Evolutionary conservation across 2,113 vertebrate genomes (phyloP), one percentile per base, ranked within the genome.

Genomic region (Myxocyprinus asiaticus): DNA sequence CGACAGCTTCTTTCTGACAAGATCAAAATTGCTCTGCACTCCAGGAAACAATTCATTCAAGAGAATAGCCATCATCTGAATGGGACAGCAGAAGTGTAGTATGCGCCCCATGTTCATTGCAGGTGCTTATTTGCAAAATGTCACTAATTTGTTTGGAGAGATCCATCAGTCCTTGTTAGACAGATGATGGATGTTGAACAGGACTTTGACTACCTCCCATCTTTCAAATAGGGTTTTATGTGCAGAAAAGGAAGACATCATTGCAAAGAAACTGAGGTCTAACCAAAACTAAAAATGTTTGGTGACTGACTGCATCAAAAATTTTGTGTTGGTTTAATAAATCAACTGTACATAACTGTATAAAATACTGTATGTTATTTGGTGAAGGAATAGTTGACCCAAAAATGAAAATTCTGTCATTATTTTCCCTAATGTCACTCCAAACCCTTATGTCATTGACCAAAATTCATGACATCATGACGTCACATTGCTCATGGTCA

Each of bases 111-210:
- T 71, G 53, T 51, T 47, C n/a, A 68, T 53, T 68, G 47, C 65
- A 72, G 56, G 42, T 72, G 67, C 63, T 75, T 74, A 85, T 58
- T 73, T n/a, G 43, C 55, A 67, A 77, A 74, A 76, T 45, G 67
- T 77, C 80, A 74, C 45, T 42, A 63, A 22, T 67, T 44, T 78
- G 76, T 76, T 77, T 74, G 56, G 48, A 59, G 55, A 78, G 17
- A 67, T 80, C 77, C 66, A 76, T 82, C 78, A 70, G 64, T n/a
- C 42, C 64, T n/a, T 47, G 51, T 58, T 82, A 65, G 47, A 48
- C n/a, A 10, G n/a, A 48, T 50, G 72, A 74, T 76, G 69, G 59
- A 74, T 59, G 47, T n/a, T 43, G n/a, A 45, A 64, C 5, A 50
- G 14, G 48, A 68, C n/a, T 78, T 17, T 73, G 22, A 33, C 22